These are phyloP conservation scores for Acromyrmex echinatior DNA, from an alignment of 1,140 invertebrate species.

Conservation along the genomic window DNA sequence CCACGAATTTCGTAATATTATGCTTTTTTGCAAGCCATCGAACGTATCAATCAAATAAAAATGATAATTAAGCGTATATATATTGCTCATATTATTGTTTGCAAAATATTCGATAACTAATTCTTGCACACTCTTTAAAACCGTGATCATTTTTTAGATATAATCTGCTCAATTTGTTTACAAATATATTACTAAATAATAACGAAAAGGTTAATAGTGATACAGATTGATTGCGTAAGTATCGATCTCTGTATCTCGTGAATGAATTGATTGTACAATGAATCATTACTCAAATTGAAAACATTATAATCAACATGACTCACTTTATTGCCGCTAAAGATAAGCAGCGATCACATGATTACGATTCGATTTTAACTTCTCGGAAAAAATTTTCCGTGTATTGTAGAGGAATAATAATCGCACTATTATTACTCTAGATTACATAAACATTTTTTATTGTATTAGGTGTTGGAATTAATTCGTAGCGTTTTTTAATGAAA, in stretches of 20 bases:
- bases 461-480: too few relatives aligned
- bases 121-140: background rate
- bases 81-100: background rate
- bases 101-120: constrained; percentile 5
- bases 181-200: background rate
- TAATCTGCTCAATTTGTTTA: background rate
- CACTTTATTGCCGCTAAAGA: background rate
- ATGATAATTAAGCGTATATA: background rate
- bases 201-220: background rate
- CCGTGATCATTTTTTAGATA: background rate
- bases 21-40: background rate
- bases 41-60: background rate
- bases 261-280: constrained; percentile 37
- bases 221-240: background rate
- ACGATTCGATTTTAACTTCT: background rate
- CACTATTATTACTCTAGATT: background rate
- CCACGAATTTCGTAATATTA: background rate
- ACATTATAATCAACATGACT: constrained; percentile 48
- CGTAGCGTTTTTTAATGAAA: too few relatives aligned
- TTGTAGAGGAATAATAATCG: background rate
- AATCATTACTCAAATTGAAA: constrained; percentile 31
- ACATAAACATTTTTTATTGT: background rate
- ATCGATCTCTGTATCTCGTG: background rate
- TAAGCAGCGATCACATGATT: background rate
- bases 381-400: background rate